Percentiles rank a stretch among this genome's conserved stretches.
Evolutionary conservation across 2,888 invertebrate species (phyloP).

Genomic region (Frankliniella fusca): DNA sequence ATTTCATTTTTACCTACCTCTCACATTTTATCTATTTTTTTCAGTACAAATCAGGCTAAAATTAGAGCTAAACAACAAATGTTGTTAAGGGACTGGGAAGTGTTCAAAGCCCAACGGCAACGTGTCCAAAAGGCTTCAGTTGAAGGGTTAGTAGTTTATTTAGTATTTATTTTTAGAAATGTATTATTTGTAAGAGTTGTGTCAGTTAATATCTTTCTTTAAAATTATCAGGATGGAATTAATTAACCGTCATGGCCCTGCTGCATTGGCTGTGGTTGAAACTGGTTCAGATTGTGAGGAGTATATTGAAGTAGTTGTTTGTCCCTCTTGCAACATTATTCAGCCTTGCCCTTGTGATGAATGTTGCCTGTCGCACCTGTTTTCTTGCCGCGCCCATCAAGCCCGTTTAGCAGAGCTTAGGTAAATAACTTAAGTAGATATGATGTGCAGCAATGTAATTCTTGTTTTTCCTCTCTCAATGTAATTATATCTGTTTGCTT

Average conservation of each 20-base stretch:
- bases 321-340: background rate
- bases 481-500: background rate
- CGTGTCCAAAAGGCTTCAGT: constrained; percentile 2
- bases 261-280: background rate
- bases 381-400: constrained; percentile 37
- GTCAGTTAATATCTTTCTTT: background rate
- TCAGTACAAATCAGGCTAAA: constrained; percentile 48
- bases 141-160: constrained; percentile 9
- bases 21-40: constrained; percentile 30
- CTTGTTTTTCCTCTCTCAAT: background rate
- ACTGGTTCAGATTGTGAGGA: constrained; percentile 32
- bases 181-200: too few relatives aligned
- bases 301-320: background rate
- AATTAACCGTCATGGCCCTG: background rate
- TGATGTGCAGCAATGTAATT: background rate
- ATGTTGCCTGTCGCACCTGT: constrained; percentile 40
- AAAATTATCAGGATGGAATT: constrained; percentile 14
- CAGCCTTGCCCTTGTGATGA: constrained; percentile 41
- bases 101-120: constrained; percentile 46
- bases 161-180: too few relatives aligned
- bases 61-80: constrained; percentile 49
- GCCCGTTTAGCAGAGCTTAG: background rate
- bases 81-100: constrained; percentile 51
- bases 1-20: background rate
- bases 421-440: background rate